phyloP scores from a whole-genome alignment of 1,140 invertebrate species.

The Lucilia sericata region DNA sequence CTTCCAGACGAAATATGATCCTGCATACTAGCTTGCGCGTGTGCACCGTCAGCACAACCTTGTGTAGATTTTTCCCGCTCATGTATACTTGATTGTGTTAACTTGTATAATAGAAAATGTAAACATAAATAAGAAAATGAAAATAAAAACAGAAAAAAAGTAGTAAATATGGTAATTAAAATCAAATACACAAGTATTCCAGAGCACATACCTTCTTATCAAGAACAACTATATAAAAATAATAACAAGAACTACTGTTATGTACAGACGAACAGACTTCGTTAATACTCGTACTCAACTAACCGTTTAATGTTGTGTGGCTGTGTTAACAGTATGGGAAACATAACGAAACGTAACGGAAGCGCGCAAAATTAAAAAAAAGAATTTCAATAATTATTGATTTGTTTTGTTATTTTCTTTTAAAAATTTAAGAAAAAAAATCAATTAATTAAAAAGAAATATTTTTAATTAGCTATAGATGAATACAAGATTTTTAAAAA shows the following conservation, averaged over 20 bases:
- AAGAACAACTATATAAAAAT: neutral
- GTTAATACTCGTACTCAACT: neutral
- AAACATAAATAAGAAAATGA: neutral
- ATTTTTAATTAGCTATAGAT: no score
- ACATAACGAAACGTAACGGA: neutral
- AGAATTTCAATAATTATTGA: neutral
- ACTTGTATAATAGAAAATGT: neutral
- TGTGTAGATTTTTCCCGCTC: no score
- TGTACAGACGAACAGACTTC: neutral
- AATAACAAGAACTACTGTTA: neutral
- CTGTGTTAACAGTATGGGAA: neutral
- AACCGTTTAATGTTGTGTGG: neutral
- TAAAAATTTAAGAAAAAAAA: neutral
- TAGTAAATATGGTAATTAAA: slow-evolving; percentile 10
- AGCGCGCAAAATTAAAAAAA: slow-evolving; percentile 1
- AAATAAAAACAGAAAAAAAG: neutral
- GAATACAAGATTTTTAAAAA: neutral
- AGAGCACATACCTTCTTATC: neutral
- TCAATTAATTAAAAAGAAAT: neutral
- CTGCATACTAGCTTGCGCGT: no score
- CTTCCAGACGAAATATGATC: no score
- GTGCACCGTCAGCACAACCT: no score
- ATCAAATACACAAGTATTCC: neutral
- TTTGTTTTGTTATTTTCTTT: neutral
- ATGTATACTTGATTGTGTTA: no score